phyloP scores from a whole-genome alignment of 2,888 invertebrate species.

The Rotaria socialis region DNA sequence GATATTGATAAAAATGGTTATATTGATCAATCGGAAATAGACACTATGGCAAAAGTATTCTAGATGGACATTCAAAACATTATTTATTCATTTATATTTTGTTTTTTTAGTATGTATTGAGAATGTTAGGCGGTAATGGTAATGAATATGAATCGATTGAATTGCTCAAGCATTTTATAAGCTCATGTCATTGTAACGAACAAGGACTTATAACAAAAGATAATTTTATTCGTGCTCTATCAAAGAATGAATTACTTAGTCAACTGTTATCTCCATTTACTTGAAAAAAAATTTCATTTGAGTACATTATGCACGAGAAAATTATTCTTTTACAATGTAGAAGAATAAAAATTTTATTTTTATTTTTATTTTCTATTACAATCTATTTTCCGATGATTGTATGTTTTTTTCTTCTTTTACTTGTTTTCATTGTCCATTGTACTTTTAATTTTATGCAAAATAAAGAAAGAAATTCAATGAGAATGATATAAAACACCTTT shows the following conservation, averaged over 20 bases:
- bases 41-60: constrained; percentile 1
- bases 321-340: too few relatives aligned
- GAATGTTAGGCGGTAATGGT: constrained; percentile 32
- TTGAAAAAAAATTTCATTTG: neutral
- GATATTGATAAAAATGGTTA: constrained; percentile 21
- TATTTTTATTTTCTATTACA: neutral
- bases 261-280: constrained; percentile 35
- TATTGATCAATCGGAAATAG: constrained; percentile 24
- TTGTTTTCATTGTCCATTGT: neutral
- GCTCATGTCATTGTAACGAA: constrained; percentile 35
- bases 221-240: neutral
- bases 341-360: neutral
- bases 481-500: neutral
- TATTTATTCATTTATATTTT: too few relatives aligned
- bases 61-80: too few relatives aligned
- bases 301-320: neutral
- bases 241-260: constrained; percentile 19
- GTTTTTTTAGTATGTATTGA: neutral
- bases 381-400: neutral
- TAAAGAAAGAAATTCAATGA: neutral
- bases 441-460: neutral
- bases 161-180: constrained; percentile 15
- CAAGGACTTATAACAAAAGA: constrained; percentile 28
- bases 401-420: neutral
- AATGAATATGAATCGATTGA: constrained; percentile 11